Evolutionary conservation across 2,113 vertebrate genomes (phyloP), one percentile per base, ranked within the genome.

Genomic region (Todiramphus saurophagus): DNA sequence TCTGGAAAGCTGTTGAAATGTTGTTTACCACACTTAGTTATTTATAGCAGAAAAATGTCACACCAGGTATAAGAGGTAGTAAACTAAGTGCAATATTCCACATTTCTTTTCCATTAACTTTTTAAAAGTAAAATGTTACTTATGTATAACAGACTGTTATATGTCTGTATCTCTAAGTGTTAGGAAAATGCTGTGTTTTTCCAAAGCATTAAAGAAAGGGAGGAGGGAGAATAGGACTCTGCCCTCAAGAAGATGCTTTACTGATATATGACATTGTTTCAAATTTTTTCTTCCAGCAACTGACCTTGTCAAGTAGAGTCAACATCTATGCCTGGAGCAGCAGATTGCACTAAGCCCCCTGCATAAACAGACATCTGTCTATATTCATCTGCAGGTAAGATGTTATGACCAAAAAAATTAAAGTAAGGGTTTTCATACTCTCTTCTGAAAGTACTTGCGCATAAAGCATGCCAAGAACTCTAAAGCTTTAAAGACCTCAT

Each of bases 1-100:
- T 95, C 44, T 88, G 16, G 37, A 80, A 93, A 91, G 50, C 37
- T 75, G 60, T 83, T 93, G 84, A 89, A 87, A 76, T 91, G 50
- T 74, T 87, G 30, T 94, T 92, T 95, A 39, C 74, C 16, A 44
- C 39, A 12, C 21, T 60, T 58, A 31, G 44, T 83, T 94, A 90
- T 89, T 95, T 94, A 66, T 89, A 89, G 62, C 24, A 79, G 21
- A 30, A 68, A 64, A 62, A 80, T 80, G 43, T 81, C 60, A 89
- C 37, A 51, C 20, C 33, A 62, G 69, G 59, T 93, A 50, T 44
- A 58, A 86, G 67, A 58, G 64, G 16, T 7, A 80, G 50, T 50
- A 88, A 79, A 72, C 85, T 21, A 79, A 76, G 59, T 62, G 27
- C 31, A 55, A 7, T 31, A 58, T 76, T 79, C 35, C 20, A 76